Conservation (phyloP, 2,113 vertebrate genomes). For the Neotoma lepida region DNA sequence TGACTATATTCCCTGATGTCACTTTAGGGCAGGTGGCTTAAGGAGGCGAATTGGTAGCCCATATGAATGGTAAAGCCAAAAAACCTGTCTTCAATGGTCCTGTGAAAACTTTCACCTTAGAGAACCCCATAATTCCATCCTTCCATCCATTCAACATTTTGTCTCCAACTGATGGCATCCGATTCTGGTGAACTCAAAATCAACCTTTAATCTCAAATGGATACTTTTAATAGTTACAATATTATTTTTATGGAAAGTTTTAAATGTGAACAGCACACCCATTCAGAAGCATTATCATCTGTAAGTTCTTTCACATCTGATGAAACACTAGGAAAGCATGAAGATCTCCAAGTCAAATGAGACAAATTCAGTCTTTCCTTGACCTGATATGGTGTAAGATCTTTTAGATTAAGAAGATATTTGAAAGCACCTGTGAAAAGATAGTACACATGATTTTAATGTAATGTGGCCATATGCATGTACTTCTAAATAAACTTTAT, state of each 20-base stretch:
- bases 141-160: background rate
- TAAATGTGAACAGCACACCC: conserved; percentile 39
- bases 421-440: conserved; percentile 53
- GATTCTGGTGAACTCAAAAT: background rate
- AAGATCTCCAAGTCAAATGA: conserved; percentile 62
- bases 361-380: conserved; percentile 30
- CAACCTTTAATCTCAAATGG: conserved; percentile 31
- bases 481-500: background rate
- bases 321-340: conserved; percentile 43
- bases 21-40: background rate
- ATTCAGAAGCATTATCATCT: conserved; percentile 65
- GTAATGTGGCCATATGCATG: background rate
- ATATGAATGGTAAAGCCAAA: background rate
- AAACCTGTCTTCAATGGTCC: background rate
- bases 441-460: conserved; percentile 17
- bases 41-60: background rate
- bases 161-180: background rate
- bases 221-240: conserved; percentile 55
- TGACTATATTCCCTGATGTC: background rate
- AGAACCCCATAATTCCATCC: background rate
- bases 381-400: background rate
- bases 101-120: background rate
- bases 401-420: background rate
- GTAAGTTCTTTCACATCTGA: conserved; percentile 59
- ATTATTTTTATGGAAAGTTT: conserved; percentile 67